Conservation (phyloP, 2,888 invertebrate species). For the Melieria omissa region DNA sequence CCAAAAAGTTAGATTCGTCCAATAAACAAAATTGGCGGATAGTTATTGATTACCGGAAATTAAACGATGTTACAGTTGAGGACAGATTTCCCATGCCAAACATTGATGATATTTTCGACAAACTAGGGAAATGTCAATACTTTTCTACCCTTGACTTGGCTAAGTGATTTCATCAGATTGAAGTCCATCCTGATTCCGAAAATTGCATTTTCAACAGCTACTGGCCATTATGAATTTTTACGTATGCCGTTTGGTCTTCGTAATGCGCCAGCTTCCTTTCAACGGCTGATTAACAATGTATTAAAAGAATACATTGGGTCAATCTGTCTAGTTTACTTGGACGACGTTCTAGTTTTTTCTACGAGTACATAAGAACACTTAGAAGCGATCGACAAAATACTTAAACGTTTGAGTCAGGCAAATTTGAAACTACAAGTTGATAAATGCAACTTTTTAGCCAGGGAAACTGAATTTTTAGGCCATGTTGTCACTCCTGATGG, state of each 20-base stretch:
- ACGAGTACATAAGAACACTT: neutral
- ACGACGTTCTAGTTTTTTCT: conserved; percentile 11
- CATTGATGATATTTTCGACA: no score
- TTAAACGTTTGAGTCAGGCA: neutral
- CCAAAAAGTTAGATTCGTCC: no score
- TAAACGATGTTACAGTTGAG: no score
- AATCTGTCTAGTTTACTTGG: neutral
- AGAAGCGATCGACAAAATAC: neutral
- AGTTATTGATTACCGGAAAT: no score
- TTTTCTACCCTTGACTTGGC: no score
- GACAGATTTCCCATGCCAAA: no score
- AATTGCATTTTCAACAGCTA: conserved; percentile 4
- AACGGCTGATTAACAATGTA: neutral
- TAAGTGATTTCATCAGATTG: conserved; percentile 14
- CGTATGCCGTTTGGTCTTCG: conserved; percentile 11
- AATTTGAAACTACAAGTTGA: neutral
- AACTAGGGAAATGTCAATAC: no score
- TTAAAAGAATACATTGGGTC: neutral
- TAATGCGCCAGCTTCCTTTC: conserved; percentile 1
- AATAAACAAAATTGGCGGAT: no score
- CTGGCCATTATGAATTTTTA: conserved; percentile 11
- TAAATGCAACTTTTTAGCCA: conserved; percentile 1
- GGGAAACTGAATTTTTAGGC: neutral
- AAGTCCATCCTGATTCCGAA: conserved; percentile 13
- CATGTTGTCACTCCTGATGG: no score